phyloP scores from a whole-genome alignment of 2,113 vertebrate species.

The Dipodomys spectabilis region DNA sequence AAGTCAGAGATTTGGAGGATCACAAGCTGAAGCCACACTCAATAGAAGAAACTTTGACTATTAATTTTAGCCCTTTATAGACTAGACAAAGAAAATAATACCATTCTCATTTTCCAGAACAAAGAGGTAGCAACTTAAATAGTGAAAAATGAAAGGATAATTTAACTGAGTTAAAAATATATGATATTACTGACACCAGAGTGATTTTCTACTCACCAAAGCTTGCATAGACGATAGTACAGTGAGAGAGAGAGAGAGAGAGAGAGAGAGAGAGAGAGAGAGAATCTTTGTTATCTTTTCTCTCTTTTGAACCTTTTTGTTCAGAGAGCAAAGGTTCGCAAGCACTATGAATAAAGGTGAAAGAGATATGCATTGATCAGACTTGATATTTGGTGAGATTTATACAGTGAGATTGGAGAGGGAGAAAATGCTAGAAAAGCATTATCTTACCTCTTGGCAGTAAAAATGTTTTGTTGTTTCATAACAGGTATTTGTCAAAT shows the following conservation, averaged over 20 bases:
- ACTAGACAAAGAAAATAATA: not conserved
- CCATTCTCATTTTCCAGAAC: not conserved
- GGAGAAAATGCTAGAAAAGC: not conserved
- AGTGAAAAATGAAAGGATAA: slow-evolving; percentile 16
- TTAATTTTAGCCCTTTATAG: not conserved
- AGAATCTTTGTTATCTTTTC: too few relatives aligned
- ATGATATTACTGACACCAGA: not conserved
- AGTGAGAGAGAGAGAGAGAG: not conserved
- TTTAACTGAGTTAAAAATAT: slow-evolving; percentile 21
- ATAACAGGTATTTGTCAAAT: slow-evolving; percentile 37
- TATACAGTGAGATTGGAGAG: not conserved
- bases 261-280: too few relatives aligned
- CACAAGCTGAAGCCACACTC: too few relatives aligned
- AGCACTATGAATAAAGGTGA: not conserved
- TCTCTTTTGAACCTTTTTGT: too few relatives aligned
- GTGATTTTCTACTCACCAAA: not conserved
- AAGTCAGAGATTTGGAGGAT: too few relatives aligned
- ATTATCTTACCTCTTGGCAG: not conserved
- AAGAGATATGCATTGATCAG: not conserved
- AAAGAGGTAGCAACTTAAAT: not conserved
- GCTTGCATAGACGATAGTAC: not conserved
- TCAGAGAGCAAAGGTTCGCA: not conserved
- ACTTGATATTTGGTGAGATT: not conserved
- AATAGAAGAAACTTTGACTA: not conserved
- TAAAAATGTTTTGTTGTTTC: not conserved